phyloP scores from a whole-genome alignment of 2,113 vertebrate genomes.

The Solenodon paradoxus region DNA sequence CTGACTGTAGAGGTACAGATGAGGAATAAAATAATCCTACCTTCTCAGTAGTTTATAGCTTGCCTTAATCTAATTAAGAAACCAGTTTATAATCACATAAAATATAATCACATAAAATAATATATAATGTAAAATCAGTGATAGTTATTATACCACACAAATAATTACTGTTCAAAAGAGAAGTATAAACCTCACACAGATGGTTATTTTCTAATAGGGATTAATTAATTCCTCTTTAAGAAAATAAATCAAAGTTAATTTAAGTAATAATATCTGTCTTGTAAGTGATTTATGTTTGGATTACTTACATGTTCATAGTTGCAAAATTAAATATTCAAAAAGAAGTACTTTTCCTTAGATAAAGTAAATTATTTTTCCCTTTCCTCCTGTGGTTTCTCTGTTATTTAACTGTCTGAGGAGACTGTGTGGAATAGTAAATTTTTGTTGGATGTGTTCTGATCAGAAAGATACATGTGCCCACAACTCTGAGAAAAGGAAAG shows the following conservation, averaged over 20 bases:
- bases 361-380: constrained; percentile 14
- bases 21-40: constrained; percentile 25
- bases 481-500: background rate
- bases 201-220: background rate
- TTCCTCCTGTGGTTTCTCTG: background rate
- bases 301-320: constrained; percentile 16
- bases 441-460: background rate
- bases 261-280: background rate
- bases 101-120: constrained; percentile 1
- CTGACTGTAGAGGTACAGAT: background rate
- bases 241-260: constrained; percentile 21
- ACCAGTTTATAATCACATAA: constrained; percentile 2
- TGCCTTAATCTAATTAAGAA: background rate
- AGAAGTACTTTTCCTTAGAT: background rate
- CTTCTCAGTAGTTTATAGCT: background rate
- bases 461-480: background rate
- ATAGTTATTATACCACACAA: background rate
- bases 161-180: background rate
- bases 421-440: background rate
- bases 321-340: constrained; percentile 23
- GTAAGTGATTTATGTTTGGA: background rate
- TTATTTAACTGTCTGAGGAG: background rate
- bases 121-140: background rate
- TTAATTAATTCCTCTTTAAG: constrained; percentile 36
- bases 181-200: background rate